phyloP scores from a whole-genome alignment of 2,888 invertebrate species.

The Drosophila falleni region DNA sequence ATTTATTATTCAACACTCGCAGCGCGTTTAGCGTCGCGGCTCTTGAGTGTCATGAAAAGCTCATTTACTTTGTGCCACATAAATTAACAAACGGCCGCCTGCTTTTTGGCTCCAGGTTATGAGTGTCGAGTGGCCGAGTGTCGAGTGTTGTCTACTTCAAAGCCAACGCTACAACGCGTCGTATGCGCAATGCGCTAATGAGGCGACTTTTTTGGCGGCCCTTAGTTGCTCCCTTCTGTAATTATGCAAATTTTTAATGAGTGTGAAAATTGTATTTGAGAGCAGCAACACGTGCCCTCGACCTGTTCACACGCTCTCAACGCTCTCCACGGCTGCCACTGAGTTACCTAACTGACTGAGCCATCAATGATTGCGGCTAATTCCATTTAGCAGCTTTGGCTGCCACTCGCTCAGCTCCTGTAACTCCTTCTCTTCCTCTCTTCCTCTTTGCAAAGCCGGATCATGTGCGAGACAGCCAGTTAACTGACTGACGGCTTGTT shows the following conservation, averaged over 20 bases:
- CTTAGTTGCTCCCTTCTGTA: constrained; percentile 46
- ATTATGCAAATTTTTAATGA: constrained; percentile 81
- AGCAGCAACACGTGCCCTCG: constrained; percentile 60
- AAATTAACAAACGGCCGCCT: constrained; percentile 61
- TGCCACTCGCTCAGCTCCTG: constrained; percentile 12
- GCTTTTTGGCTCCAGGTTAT: constrained; percentile 41
- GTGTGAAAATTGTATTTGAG: constrained; percentile 67
- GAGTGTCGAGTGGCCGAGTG: constrained; percentile 26
- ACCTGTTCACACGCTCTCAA: constrained; percentile 1
- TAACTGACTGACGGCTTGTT: constrained; percentile 54
- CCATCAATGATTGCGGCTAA: constrained; percentile 65
- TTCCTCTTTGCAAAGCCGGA: neutral
- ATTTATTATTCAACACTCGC: constrained; percentile 71
- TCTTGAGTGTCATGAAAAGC: constrained; percentile 68
- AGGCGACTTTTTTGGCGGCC: constrained; percentile 31
- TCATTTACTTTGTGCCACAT: constrained; percentile 67
- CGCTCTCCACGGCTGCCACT: neutral
- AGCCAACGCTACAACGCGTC: constrained; percentile 39
- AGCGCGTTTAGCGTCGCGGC: constrained; percentile 49
- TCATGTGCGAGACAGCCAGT: constrained; percentile 42
- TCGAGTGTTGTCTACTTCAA: constrained; percentile 57
- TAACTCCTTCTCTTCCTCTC: neutral
- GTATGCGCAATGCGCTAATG: constrained; percentile 65
- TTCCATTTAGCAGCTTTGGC: constrained; percentile 55
- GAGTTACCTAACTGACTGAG: constrained; percentile 29